Percentiles rank a stretch among this genome's conserved stretches.
These are phyloP conservation scores for Caenorhabditis afra DNA, from an alignment of 2,888 invertebrate species.

Conservation along the genomic window DNA sequence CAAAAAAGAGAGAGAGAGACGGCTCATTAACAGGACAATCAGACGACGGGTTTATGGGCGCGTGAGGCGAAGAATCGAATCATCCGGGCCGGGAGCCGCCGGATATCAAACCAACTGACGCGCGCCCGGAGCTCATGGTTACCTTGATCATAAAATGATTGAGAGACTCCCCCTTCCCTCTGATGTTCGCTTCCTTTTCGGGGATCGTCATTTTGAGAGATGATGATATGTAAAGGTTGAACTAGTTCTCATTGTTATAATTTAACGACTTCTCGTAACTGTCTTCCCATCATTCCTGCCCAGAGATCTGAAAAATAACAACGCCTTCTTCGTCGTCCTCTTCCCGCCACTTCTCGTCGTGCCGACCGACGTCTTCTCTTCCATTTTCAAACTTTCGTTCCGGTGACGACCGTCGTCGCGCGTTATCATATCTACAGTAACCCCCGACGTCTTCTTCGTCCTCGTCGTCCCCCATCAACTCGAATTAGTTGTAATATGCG, in stretches of 20 bases:
- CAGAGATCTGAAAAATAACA: too few species aligned
- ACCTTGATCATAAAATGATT: conserved; percentile 1
- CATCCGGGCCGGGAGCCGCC: too few species aligned
- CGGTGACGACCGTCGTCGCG: too few species aligned
- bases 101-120: conserved; percentile 52
- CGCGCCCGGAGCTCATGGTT: background rate
- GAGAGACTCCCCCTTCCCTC: background rate
- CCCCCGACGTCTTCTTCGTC: conserved; percentile 25
- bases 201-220: background rate
- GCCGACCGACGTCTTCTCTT: too few species aligned
- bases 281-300: too few species aligned
- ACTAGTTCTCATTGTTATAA: too few species aligned
- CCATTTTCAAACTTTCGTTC: too few species aligned
- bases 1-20: conserved; percentile 5
- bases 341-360: too few species aligned
- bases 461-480: conserved; percentile 34
- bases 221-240: too few species aligned
- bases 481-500: conserved; percentile 59
- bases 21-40: conserved; percentile 23
- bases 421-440: conserved; percentile 58
- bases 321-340: too few species aligned
- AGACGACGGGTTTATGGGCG: conserved; percentile 27
- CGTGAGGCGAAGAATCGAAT: conserved; percentile 20
- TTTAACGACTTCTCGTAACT: too few species aligned
- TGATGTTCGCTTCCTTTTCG: too few species aligned